phyloP scores from a whole-genome alignment of 2,888 invertebrate species.

The Ectemnius cavifrons region DNA sequence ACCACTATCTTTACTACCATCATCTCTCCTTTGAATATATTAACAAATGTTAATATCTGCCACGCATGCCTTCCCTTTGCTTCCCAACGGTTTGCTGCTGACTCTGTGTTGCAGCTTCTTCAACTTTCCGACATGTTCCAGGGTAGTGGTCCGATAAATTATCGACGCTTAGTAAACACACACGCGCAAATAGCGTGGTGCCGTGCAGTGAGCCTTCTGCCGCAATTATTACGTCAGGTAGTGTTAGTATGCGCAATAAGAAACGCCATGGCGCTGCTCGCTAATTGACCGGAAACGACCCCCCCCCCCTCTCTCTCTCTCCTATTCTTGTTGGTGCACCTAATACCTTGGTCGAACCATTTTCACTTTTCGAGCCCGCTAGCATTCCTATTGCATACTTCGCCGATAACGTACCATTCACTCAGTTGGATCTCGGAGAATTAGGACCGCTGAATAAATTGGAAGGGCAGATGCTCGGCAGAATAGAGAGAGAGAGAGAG shows the following conservation, averaged over 20 bases:
- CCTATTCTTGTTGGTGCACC: no score
- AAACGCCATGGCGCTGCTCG: not conserved
- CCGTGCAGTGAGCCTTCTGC: constrained; percentile 10
- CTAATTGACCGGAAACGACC: constrained; percentile 26
- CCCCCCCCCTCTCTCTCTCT: not conserved
- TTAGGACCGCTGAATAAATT: no score
- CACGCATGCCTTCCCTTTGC: no score
- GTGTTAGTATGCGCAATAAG: constrained; percentile 6
- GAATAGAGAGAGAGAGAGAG: no score
- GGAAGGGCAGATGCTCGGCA: no score
- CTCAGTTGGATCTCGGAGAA: no score
- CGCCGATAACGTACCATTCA: not conserved
- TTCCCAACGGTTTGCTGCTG: no score
- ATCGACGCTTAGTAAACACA: constrained; percentile 9
- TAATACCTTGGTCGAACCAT: not conserved
- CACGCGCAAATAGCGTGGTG: not conserved
- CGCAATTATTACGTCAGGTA: constrained; percentile 20
- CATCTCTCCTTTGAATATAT: not conserved
- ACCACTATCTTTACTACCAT: not conserved
- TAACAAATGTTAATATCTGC: no score
- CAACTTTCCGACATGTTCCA: not conserved
- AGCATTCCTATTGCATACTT: constrained; percentile 6
- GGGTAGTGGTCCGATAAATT: not conserved
- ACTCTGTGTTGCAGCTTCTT: not conserved
- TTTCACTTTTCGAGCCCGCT: not conserved